A percentile compares a stretch with the other conserved stretches of the same genome.
Evolutionary conservation across 2,888 invertebrate species (phyloP).

Genomic region (Cistogaster globosa): DNA sequence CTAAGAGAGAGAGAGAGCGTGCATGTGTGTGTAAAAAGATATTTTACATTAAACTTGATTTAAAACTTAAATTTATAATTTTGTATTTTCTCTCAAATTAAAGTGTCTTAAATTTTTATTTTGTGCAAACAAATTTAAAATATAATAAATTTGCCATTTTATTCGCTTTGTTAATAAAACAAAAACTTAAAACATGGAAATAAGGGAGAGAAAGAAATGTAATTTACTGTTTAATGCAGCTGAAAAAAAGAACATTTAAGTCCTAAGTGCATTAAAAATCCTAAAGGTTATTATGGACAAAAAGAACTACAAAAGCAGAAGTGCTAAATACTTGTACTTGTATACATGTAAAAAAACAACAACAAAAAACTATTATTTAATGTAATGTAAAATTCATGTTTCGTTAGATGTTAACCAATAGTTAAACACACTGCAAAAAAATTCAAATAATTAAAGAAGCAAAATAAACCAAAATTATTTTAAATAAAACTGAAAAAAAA

Average conservation of each 20-base stretch:
- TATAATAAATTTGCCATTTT: background rate
- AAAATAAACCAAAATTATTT: constrained; percentile 50
- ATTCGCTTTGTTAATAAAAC: background rate
- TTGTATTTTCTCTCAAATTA: background rate
- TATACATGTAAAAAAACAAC: background rate
- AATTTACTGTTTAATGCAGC: constrained; percentile 31
- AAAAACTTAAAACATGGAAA: background rate
- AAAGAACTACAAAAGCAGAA: constrained; percentile 18
- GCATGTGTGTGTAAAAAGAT: background rate
- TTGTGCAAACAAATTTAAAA: constrained; percentile 4
- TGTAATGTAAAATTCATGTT: constrained; percentile 67
- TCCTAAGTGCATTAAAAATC: constrained; percentile 46
- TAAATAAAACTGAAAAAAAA: constrained; percentile 2
- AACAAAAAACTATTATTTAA: constrained; percentile 42
- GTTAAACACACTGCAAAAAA: constrained; percentile 37
- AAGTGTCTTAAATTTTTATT: background rate
- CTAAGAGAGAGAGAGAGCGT: background rate
- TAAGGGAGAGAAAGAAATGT: background rate
- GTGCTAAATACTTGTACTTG: constrained; percentile 8
- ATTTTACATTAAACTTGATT: background rate
- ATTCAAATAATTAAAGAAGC: background rate
- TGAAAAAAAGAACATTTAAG: constrained; percentile 4
- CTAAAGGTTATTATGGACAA: constrained; percentile 11
- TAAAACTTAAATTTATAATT: constrained; percentile 20
- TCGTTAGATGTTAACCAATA: constrained; percentile 56